phyloP scores from a whole-genome alignment of 2,888 invertebrate species.

The Anagyrus pseudococci region DNA sequence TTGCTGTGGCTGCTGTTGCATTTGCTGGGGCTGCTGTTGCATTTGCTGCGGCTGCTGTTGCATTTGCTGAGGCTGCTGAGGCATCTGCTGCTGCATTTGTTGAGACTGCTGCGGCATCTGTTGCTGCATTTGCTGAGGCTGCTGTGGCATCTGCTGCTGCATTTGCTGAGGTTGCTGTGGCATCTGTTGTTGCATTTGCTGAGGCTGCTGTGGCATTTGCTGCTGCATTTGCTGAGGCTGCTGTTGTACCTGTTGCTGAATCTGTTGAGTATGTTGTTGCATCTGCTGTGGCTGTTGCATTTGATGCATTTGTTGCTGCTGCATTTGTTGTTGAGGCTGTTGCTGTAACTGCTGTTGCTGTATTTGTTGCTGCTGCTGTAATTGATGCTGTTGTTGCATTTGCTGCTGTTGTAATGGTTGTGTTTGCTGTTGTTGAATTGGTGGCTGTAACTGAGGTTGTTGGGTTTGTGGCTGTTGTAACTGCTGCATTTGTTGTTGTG shows the following conservation, averaged over 20 bases:
- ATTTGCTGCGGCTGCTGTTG: not conserved
- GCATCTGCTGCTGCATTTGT: conserved; percentile 44
- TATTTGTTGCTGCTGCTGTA: not conserved
- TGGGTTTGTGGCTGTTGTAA: conserved; percentile 38
- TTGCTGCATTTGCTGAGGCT: conserved; percentile 1
- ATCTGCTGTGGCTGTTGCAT: too few species aligned
- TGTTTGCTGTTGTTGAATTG: conserved; percentile 40
- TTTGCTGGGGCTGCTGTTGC: conserved; percentile 39
- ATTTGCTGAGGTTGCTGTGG: conserved; percentile 2
- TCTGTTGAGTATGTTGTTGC: too few species aligned
- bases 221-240: conserved; percentile 42
- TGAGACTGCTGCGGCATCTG: not conserved
- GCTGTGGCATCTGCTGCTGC: not conserved
- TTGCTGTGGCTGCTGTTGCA: conserved; percentile 5
- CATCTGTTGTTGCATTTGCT: conserved; percentile 42
- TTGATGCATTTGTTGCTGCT: too few species aligned
- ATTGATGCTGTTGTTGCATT: conserved; percentile 1
- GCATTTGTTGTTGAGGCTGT: too few species aligned
- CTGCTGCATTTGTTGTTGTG: conserved; percentile 41
- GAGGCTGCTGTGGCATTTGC: conserved; percentile 37
- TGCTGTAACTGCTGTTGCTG: conserved; percentile 17
- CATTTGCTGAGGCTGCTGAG: conserved; percentile 47
- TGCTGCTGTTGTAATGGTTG: conserved; percentile 42
- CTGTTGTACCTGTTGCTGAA: not conserved
- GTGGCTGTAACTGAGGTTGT: conserved; percentile 38